A percentile compares a stretch with the other conserved stretches of the same genome.
Conservation (phyloP, 2,797 vertebrate genomes). For the Lithobates sylvaticus region DNA sequence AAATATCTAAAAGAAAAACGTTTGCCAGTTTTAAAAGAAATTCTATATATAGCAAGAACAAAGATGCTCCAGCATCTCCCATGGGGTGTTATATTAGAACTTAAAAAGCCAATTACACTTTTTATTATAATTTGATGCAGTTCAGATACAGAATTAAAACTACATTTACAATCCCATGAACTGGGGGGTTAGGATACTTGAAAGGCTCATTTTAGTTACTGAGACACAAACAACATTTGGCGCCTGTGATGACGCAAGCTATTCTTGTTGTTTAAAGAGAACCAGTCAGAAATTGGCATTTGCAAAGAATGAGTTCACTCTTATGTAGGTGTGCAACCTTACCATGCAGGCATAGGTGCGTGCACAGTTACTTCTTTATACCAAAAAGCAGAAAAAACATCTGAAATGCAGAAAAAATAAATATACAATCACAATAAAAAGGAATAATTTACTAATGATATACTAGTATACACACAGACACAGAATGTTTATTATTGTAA, state of each 20-base stretch:
- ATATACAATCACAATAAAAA: neutral
- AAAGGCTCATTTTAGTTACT: neutral
- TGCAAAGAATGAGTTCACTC: too few species aligned
- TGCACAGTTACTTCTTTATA: too few species aligned
- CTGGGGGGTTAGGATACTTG: neutral
- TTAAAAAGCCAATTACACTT: neutral
- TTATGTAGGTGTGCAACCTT: too few species aligned
- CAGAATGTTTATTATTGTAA: too few species aligned
- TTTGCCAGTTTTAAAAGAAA: slow-evolving; percentile 15
- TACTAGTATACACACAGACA: too few species aligned
- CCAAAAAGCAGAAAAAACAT: too few species aligned
- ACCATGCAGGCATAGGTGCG: neutral
- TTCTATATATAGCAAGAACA: slow-evolving; percentile 21
- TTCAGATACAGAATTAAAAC: neutral
- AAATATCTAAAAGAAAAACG: neutral
- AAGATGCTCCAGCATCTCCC: neutral
- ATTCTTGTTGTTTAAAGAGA: neutral
- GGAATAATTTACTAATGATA: too few species aligned
- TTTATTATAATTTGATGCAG: slow-evolving; percentile 2
- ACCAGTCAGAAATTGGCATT: neutral
- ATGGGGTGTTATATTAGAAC: neutral
- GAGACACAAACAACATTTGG: neutral
- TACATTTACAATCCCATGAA: neutral
- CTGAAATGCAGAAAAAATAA: neutral
- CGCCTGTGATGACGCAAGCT: neutral